Percentiles rank a stretch among this genome's conserved stretches.
These are phyloP conservation scores for Apamea sordens DNA, from an alignment of 2,888 invertebrate genomes.

Conservation along the genomic window DNA sequence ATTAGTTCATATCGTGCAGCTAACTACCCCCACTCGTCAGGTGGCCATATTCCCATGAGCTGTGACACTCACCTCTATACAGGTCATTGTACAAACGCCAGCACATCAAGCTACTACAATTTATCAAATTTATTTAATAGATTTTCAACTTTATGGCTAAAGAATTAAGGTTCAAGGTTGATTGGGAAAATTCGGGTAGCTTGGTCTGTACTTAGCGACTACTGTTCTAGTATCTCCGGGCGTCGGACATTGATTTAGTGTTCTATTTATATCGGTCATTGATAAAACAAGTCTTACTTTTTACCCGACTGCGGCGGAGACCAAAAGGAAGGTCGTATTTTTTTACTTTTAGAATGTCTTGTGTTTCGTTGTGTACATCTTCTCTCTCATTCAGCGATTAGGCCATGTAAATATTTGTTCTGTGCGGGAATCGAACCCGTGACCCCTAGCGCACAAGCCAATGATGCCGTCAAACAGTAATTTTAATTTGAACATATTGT, in stretches of 20 bases:
- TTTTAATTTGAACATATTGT: not conserved
- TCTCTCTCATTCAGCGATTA: not conserved
- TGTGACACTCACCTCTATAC: constrained; percentile 51
- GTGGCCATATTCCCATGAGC: constrained; percentile 42
- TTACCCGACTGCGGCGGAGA: no score
- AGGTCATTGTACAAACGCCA: constrained; percentile 26
- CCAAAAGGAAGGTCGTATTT: not conserved
- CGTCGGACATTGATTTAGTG: constrained; percentile 7
- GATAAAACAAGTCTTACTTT: not conserved
- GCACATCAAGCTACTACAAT: no score
- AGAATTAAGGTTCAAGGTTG: no score
- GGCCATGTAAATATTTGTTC: not conserved
- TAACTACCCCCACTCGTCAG: constrained; percentile 13
- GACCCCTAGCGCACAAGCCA: not conserved
- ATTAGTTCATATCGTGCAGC: not conserved
- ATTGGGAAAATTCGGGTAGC: no score
- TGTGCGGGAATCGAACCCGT: not conserved
- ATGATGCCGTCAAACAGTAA: not conserved
- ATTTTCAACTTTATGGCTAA: no score
- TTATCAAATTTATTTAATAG: no score
- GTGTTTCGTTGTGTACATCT: not conserved
- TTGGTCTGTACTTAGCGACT: not conserved
- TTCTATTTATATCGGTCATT: constrained; percentile 23
- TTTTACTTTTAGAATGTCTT: not conserved
- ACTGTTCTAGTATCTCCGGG: constrained; percentile 29